A percentile compares a stretch with the other conserved stretches of the same genome.
phyloP scores from a whole-genome alignment of 2,113 vertebrate genomes.

The Heloderma charlesbogerti region DNA sequence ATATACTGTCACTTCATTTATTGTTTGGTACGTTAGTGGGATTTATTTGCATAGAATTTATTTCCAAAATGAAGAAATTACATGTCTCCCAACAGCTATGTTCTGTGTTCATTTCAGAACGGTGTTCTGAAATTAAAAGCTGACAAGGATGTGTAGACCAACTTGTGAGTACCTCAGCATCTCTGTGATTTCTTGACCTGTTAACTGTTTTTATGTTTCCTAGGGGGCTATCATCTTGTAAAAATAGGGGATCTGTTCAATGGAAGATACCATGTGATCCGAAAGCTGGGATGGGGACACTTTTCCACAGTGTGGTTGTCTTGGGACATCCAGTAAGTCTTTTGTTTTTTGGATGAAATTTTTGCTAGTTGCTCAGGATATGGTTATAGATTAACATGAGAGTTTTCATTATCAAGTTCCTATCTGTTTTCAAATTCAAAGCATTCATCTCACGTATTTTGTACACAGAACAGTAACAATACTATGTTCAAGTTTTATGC shows the following conservation, averaged over 20 bases:
- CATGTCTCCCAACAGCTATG: background rate
- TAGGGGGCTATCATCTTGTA: constrained; percentile 96
- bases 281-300: constrained; percentile 98
- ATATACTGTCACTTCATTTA: background rate
- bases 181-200: background rate
- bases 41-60: background rate
- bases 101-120: background rate
- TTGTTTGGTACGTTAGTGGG: background rate
- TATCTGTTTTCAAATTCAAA: background rate
- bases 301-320: constrained; percentile 99
- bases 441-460: background rate
- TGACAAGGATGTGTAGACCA: background rate
- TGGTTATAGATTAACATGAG: background rate
- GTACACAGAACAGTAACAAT: background rate
- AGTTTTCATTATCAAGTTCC: background rate
- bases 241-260: constrained; percentile 97
- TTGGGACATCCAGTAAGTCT: constrained; percentile 97
- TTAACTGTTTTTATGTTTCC: constrained; percentile 41
- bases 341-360: background rate
- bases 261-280: constrained; percentile 94
- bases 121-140: background rate
- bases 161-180: background rate
- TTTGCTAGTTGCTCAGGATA: background rate
- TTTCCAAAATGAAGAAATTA: background rate
- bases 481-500: background rate